A percentile compares a stretch with the other conserved stretches of the same genome.
Conservation (phyloP, 2,113 vertebrate genomes). For the Ifrita kowaldi region DNA sequence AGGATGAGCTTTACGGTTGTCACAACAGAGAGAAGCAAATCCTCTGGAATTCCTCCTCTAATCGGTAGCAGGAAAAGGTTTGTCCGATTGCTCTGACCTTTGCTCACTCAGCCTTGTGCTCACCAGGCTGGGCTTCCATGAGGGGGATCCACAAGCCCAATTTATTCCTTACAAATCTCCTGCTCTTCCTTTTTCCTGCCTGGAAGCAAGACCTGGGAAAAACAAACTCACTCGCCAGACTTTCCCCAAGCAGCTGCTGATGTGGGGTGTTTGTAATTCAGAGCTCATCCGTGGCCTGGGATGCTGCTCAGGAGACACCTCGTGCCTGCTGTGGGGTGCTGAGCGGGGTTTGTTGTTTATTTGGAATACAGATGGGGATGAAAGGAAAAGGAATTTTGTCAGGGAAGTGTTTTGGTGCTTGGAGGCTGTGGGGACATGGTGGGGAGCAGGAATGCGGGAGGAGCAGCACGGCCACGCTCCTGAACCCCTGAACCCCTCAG, state of each 20-base stretch:
- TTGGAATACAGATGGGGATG: not conserved
- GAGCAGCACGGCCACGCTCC: not conserved
- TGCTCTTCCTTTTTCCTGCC: not conserved
- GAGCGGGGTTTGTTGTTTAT: not conserved
- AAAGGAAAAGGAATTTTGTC: not conserved
- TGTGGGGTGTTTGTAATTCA: not conserved
- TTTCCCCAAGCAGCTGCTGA: not conserved
- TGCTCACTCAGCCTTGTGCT: not conserved
- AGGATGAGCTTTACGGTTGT: not conserved
- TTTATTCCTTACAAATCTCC: not conserved
- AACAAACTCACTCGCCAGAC: not conserved
- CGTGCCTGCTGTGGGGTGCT: rapidly evolving
- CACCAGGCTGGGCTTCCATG: not conserved
- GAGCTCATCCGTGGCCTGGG: rapidly evolving
- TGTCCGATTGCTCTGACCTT: not conserved
- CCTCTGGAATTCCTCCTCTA: not conserved
- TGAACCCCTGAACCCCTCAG: not conserved
- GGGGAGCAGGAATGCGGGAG: not conserved
- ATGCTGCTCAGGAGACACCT: not conserved
- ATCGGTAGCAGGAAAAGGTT: not conserved
- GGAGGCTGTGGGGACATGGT: rapidly evolving
- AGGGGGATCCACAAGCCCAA: not conserved
- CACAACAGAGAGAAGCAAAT: not conserved
- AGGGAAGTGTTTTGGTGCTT: not conserved
- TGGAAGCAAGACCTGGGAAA: not conserved